Evolutionary conservation across 2,888 invertebrate species (phyloP), one percentile per base, ranked within the genome.

Genomic region (Drosophila trichaetosa): DNA sequence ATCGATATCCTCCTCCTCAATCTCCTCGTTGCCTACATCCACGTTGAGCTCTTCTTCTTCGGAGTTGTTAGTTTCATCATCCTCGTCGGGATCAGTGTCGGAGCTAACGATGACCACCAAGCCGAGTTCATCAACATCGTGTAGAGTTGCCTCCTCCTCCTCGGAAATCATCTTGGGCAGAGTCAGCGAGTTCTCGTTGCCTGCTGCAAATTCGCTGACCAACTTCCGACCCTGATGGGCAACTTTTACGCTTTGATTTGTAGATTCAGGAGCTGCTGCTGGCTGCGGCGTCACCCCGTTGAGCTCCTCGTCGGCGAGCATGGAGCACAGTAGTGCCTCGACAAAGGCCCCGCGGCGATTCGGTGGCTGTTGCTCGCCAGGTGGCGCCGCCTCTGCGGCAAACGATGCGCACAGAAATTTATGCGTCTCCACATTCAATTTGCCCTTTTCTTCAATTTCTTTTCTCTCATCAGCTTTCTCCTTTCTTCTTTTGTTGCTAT

Each of bases 271-370:
- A 10, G 5, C 21, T 24, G 24, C 7, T 4, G 3, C n/a, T 21
- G 31, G 4, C 8, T 46, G 40, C 27, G 61, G 3, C 1, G n/a
- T 13, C 5, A 67, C 51, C 11, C 33, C 21, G 4, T 6, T 3
- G 0, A 83, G 62, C 6, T 83, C 42, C 31, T 73, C 62, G 4
- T 87, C 73, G 8, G 76, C 49, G 2, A 83, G 63, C 87, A 83
- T 81, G 13, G 83, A 83, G 56, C 87, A 87, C 2, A 83, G 21
- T 0, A 83, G 1, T 7, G 84, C 65, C 42, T 76, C 76, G 7
- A 65, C 29, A 40, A 83, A 87, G 16, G 5, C 27, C 0, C n/a
- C 13, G 3, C 58, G 24, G 4, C 0, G 66, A 2, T 36, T 8
- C 13, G 46, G 11, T 2, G 0, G 16, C 29, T 34, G 8, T 10